These are phyloP conservation scores for Harpalus rufipes DNA, from an alignment of 2,888 invertebrate species.

Conservation along the genomic window DNA sequence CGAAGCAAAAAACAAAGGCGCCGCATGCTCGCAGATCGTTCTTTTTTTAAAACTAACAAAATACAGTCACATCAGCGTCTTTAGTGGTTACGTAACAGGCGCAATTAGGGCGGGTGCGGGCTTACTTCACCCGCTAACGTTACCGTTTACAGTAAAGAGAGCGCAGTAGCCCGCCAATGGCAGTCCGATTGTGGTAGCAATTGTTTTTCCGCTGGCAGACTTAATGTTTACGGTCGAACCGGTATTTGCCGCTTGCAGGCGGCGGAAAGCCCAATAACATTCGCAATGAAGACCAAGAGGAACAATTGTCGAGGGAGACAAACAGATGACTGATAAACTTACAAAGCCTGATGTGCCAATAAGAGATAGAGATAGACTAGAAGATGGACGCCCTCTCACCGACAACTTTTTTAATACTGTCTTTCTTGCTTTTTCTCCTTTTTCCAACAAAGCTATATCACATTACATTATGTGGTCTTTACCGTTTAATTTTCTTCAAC, in stretches of 20 bases:
- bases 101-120: conserved; percentile 62
- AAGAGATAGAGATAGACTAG: conserved; percentile 26
- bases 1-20: conserved; percentile 52
- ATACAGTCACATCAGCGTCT: conserved; percentile 54
- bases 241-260: conserved; percentile 50
- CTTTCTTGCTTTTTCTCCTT: neutral
- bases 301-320: conserved; percentile 58
- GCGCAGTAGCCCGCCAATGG: neutral
- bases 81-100: conserved; percentile 55
- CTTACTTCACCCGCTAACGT: conserved; percentile 55
- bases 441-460: conserved; percentile 10
- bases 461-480: conserved; percentile 15
- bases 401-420: conserved; percentile 23
- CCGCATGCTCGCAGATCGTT: conserved; percentile 11
- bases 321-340: conserved; percentile 63
- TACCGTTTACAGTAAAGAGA: conserved; percentile 53
- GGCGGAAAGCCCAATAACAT: conserved; percentile 52
- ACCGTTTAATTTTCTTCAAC: conserved; percentile 14
- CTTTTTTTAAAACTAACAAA: conserved; percentile 53
- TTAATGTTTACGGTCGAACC: conserved; percentile 61
- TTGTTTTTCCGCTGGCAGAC: conserved; percentile 60
- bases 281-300: conserved; percentile 50
- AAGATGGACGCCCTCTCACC: conserved; percentile 2
- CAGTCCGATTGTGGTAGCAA: conserved; percentile 50
- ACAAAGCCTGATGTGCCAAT: conserved; percentile 61